A percentile compares a stretch with the other conserved stretches of the same genome.
phyloP scores from a whole-genome alignment of 2,113 vertebrate species.

The Todiramphus chloris region DNA sequence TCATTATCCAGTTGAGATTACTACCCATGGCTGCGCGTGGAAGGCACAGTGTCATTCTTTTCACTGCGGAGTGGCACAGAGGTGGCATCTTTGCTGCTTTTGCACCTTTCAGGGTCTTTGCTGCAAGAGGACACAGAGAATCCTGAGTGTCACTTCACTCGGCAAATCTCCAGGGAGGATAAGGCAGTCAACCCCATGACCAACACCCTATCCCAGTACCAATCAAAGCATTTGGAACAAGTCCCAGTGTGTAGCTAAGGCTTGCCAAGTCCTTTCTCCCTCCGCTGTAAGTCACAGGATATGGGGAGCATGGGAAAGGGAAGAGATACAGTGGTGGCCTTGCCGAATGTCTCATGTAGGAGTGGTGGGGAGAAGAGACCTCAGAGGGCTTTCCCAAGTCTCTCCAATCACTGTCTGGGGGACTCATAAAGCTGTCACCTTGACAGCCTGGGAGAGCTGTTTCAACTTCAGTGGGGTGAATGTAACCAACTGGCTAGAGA shows the following conservation, averaged over 20 bases:
- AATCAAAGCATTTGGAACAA: not conserved
- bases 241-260: not conserved
- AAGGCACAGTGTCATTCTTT: not conserved
- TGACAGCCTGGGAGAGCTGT: not conserved
- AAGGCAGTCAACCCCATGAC: not conserved
- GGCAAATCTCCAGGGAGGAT: not conserved
- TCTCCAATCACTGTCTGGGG: not conserved
- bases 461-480: not conserved
- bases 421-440: not conserved
- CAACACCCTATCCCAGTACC: not conserved
- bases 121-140: not conserved
- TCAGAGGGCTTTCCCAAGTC: not conserved
- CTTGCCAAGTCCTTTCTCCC: not conserved
- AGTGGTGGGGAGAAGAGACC: not conserved
- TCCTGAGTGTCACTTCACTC: not conserved
- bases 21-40: not conserved
- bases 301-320: not conserved
- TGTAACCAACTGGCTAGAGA: not conserved
- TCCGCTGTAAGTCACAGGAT: not conserved
- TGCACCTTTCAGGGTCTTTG: not conserved
- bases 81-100: not conserved
- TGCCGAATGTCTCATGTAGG: accelerated
- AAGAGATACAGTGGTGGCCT: not conserved
- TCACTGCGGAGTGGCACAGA: accelerated
- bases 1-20: not conserved